Evolutionary conservation across 2,888 invertebrate genomes (phyloP).

Genomic region (Leuctra nigra): DNA sequence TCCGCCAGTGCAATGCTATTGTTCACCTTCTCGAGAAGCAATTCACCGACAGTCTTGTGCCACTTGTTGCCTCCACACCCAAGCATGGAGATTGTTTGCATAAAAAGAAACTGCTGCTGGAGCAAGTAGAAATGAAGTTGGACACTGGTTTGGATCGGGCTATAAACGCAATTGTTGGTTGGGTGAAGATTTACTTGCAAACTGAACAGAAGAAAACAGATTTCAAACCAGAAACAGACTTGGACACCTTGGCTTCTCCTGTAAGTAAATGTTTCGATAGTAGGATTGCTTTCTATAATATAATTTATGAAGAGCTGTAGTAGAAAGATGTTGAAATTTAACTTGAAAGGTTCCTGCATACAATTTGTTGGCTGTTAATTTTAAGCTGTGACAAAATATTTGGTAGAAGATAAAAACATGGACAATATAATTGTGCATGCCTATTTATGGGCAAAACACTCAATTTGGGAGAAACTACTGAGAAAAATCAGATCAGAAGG

Average conservation of each 20-base stretch:
- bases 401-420: too few species aligned
- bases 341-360: not conserved
- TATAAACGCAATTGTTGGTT: slow-evolving; percentile 79
- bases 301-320: not conserved
- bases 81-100: slow-evolving; percentile 84
- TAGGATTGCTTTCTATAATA: not conserved
- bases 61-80: slow-evolving; percentile 80
- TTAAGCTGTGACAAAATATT: too few species aligned
- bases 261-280: slow-evolving; percentile 44
- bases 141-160: slow-evolving; percentile 80
- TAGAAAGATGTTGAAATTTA: not conserved
- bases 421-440: too few species aligned
- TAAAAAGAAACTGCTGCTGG: slow-evolving; percentile 76
- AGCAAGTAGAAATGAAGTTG: slow-evolving; percentile 85
- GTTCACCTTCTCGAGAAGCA: slow-evolving; percentile 90
- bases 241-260: slow-evolving; percentile 74
- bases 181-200: slow-evolving; percentile 84
- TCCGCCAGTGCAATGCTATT: slow-evolving; percentile 88
- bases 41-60: slow-evolving; percentile 81
- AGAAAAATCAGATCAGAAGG: too few species aligned
- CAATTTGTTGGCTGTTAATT: too few species aligned
- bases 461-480: too few species aligned
- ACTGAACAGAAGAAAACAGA: slow-evolving; percentile 94
- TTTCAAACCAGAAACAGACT: slow-evolving; percentile 79
- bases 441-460: too few species aligned